phyloP scores from a whole-genome alignment of 1,140 invertebrate species.

The Ganaspis sp. region DNA sequence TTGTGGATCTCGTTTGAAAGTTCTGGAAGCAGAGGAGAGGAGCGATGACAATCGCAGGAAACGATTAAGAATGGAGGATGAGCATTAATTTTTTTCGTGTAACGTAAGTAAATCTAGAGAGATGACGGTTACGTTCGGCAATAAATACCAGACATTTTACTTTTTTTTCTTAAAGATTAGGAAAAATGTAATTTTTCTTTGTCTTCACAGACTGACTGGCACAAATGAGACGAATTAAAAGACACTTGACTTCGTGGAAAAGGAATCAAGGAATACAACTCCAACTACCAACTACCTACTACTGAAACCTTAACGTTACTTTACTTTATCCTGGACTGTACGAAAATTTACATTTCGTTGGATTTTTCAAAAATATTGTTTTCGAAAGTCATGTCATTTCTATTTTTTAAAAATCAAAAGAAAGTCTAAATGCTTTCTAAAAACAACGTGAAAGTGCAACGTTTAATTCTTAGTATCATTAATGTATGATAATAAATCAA shows the following conservation, averaged over 20 bases:
- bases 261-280: conserved; percentile 74
- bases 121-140: conserved; percentile 17
- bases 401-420: too few relatives aligned
- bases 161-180: conserved; percentile 44
- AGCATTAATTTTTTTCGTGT: conserved; percentile 67
- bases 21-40: conserved; percentile 91
- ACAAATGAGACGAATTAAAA: conserved; percentile 77
- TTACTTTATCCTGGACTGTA: conserved; percentile 65
- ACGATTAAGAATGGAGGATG: conserved; percentile 76
- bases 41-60: conserved; percentile 78
- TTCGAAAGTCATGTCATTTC: too few relatives aligned
- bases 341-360: too few relatives aligned
- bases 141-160: conserved; percentile 36
- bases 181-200: conserved; percentile 74
- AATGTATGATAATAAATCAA: too few relatives aligned
- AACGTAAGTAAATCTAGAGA: conserved; percentile 69
- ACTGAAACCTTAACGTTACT: conserved; percentile 72
- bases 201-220: conserved; percentile 77
- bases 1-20: conserved; percentile 88
- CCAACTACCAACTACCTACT: conserved; percentile 73
- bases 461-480: too few relatives aligned
- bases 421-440: too few relatives aligned
- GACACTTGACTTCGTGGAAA: conserved; percentile 77
- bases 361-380: too few relatives aligned
- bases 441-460: too few relatives aligned